phyloP scores from a whole-genome alignment of 2,888 invertebrate genomes.

The Drosophila austrosaltans region DNA sequence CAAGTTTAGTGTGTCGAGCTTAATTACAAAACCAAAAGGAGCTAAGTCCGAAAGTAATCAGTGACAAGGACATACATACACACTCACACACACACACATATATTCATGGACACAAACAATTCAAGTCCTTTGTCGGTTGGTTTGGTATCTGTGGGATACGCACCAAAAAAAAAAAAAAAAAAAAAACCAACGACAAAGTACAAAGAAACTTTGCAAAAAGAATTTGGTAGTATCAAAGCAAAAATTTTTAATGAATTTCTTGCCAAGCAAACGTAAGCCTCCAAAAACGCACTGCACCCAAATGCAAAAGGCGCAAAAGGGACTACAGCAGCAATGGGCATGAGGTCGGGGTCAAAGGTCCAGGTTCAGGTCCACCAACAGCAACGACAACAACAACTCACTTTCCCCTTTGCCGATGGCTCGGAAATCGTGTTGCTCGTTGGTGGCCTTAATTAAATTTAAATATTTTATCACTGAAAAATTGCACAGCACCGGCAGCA shows the following conservation, averaged over 20 bases:
- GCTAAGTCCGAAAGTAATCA: constrained; percentile 34
- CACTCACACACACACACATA: constrained; percentile 9
- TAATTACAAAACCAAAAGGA: constrained; percentile 55
- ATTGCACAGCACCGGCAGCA: constrained; percentile 59
- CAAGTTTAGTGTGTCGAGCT: constrained; percentile 30
- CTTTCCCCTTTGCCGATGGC: constrained; percentile 66
- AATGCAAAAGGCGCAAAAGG: constrained; percentile 51
- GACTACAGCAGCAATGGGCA: constrained; percentile 24
- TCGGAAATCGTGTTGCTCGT: constrained; percentile 76
- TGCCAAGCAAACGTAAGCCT: constrained; percentile 65
- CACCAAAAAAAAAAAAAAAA: constrained; percentile 28
- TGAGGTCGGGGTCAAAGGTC: constrained; percentile 59
- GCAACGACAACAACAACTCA: constrained; percentile 36
- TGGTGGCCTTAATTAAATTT: constrained; percentile 84
- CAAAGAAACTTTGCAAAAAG: constrained; percentile 69
- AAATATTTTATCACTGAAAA: constrained; percentile 84
- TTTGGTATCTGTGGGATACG: constrained; percentile 44
- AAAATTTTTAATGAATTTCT: constrained; percentile 76
- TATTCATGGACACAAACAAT: constrained; percentile 27
- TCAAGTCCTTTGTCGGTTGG: constrained; percentile 49
- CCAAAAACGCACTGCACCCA: constrained; percentile 67
- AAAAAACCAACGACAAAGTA: constrained; percentile 41
- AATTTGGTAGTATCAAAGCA: constrained; percentile 78
- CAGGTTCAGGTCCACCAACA: constrained; percentile 35
- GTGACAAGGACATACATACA: constrained; percentile 38